phyloP scores from a whole-genome alignment of 2,113 vertebrate species.

The Aepyceros melampus region DNA sequence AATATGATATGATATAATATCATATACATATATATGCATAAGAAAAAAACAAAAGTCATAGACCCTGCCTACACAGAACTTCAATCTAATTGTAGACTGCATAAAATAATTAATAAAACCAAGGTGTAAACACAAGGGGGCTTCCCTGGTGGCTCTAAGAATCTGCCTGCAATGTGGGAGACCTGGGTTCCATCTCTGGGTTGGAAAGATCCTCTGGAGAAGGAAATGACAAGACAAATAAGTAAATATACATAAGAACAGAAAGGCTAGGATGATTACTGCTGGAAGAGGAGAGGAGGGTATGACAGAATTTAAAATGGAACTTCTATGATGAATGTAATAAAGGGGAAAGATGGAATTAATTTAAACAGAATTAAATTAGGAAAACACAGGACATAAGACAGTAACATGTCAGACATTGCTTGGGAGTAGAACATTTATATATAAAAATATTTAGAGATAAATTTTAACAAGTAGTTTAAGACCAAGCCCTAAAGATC shows the following conservation, averaged over 20 bases:
- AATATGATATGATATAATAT: not conserved
- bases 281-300: not conserved
- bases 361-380: not conserved
- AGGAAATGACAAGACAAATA: not conserved
- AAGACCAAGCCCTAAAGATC: not conserved
- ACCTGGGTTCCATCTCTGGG: not conserved
- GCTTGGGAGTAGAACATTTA: not conserved
- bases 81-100: not conserved
- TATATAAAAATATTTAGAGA: not conserved
- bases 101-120: not conserved
- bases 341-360: not conserved
- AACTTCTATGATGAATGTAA: not conserved
- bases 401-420: not conserved
- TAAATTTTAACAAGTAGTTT: not conserved
- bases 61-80: not conserved
- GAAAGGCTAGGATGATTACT: not conserved
- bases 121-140: not conserved
- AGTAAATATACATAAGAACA: not conserved
- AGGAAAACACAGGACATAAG: not conserved
- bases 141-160: not conserved
- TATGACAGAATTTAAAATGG: not conserved
- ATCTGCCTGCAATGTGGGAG: not conserved
- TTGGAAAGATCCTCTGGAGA: not conserved
- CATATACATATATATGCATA: not conserved
- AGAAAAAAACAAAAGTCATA: not conserved